Evolutionary conservation across 2,888 invertebrate genomes (phyloP).

Genomic region (Eilema caniola): DNA sequence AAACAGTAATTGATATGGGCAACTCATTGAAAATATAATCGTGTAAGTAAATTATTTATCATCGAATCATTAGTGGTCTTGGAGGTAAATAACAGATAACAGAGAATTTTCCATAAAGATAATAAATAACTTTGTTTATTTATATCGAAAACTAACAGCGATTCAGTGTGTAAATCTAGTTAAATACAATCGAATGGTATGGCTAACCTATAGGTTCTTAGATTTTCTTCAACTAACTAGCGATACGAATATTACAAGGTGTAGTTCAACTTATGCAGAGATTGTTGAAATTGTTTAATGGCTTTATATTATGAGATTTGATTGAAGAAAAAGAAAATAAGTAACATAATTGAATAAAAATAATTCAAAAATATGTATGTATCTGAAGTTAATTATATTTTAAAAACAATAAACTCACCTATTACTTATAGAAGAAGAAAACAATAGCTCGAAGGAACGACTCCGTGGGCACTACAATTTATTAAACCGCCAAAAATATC

Average conservation of each 20-base stretch:
- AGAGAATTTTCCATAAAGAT: slow-evolving; percentile 9
- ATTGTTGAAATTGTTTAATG: background rate
- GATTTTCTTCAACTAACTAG: background rate
- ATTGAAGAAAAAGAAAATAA: background rate
- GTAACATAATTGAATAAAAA: background rate
- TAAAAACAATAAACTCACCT: slow-evolving; percentile 37
- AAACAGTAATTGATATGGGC: background rate
- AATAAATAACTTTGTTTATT: background rate
- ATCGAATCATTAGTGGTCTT: background rate
- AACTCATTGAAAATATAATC: background rate
- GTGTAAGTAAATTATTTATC: too few species aligned
- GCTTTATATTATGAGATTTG: background rate
- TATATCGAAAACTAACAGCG: background rate
- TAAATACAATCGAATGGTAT: background rate
- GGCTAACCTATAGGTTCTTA: background rate
- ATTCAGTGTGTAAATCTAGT: background rate
- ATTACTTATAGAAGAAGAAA: slow-evolving; percentile 14
- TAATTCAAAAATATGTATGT: background rate
- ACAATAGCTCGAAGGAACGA: slow-evolving; percentile 24
- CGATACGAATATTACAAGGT: too few species aligned
- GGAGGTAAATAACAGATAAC: slow-evolving; percentile 15
- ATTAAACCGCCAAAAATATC: slow-evolving; percentile 40
- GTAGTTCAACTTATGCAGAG: background rate
- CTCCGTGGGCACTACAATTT: slow-evolving; percentile 25
- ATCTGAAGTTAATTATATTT: background rate